These are phyloP conservation scores for Lepus americanus DNA, from an alignment of 2,113 vertebrate species.

Conservation along the genomic window DNA sequence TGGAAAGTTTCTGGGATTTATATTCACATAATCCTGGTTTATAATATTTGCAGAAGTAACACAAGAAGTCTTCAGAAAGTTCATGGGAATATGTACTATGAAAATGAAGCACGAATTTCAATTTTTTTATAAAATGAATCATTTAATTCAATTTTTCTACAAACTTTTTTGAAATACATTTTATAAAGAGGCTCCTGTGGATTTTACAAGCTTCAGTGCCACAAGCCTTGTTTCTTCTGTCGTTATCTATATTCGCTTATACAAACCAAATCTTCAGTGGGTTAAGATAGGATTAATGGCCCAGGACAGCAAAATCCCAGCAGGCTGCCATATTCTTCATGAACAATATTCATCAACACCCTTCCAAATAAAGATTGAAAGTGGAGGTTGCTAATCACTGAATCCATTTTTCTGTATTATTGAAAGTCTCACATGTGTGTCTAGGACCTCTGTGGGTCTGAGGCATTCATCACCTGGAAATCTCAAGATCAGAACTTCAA, in stretches of 20 bases:
- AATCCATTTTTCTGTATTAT: background rate
- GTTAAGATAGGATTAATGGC: background rate
- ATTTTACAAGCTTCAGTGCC: background rate
- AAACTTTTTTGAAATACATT: too few relatives aligned
- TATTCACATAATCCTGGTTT: background rate
- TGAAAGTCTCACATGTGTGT: background rate
- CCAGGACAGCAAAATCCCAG: background rate
- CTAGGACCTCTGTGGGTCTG: background rate
- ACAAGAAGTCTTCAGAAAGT: background rate
- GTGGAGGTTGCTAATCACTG: background rate
- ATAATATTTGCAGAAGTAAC: background rate
- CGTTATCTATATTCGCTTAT: background rate
- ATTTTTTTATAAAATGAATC: too few relatives aligned
- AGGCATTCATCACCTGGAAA: background rate
- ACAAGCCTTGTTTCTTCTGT: background rate
- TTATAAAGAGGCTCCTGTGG: background rate
- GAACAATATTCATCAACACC: background rate
- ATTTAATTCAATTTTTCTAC: too few relatives aligned
- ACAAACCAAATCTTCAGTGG: background rate
- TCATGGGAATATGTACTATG: too few relatives aligned
- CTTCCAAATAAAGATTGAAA: background rate
- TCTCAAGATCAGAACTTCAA: background rate
- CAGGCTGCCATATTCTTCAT: background rate
- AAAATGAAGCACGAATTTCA: too few relatives aligned
- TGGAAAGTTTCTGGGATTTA: background rate